Conservation (phyloP, 2,113 vertebrate species). For the Symphodus melops region DNA sequence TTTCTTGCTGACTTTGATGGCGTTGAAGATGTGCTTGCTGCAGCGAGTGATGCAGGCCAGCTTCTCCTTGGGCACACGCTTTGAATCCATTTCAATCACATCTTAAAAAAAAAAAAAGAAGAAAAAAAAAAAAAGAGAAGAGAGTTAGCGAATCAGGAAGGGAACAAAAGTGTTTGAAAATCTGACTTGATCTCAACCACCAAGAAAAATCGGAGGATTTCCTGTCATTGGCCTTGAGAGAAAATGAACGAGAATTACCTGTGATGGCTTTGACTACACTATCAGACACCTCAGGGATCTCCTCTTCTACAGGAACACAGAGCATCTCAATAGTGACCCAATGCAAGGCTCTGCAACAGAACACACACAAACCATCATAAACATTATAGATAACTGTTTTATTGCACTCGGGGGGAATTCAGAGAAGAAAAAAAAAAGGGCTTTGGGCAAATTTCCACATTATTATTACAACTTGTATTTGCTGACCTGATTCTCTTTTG, state of each 20-base stretch:
- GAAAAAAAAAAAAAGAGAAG: no score
- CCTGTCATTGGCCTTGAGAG: background rate
- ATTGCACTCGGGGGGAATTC: background rate
- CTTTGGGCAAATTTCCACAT: no score
- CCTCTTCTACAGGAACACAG: slow-evolving; percentile 94
- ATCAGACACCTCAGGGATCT: slow-evolving; percentile 93
- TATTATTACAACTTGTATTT: background rate
- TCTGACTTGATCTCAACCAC: background rate
- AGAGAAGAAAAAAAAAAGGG: no score
- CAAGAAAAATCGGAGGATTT: background rate
- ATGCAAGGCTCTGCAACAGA: slow-evolving; percentile 87
- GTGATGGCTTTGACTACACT: slow-evolving; percentile 97
- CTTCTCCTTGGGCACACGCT: slow-evolving; percentile 93
- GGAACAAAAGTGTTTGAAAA: background rate
- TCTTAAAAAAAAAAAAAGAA: no score
- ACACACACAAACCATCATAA: background rate
- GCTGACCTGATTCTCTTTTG: slow-evolving; percentile 95
- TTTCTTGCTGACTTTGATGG: slow-evolving; percentile 92
- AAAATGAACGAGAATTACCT: slow-evolving; percentile 77
- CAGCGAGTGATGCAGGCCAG: slow-evolving; percentile 92
- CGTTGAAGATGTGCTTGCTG: slow-evolving; percentile 97
- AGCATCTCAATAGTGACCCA: slow-evolving; percentile 98
- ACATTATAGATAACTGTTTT: background rate
- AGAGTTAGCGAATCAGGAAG: background rate
- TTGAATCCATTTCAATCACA: slow-evolving; percentile 96